A percentile compares a stretch with the other conserved stretches of the same genome.
phyloP scores from a whole-genome alignment of 2,113 vertebrate species.

The Herpailurus yagouaroundi region DNA sequence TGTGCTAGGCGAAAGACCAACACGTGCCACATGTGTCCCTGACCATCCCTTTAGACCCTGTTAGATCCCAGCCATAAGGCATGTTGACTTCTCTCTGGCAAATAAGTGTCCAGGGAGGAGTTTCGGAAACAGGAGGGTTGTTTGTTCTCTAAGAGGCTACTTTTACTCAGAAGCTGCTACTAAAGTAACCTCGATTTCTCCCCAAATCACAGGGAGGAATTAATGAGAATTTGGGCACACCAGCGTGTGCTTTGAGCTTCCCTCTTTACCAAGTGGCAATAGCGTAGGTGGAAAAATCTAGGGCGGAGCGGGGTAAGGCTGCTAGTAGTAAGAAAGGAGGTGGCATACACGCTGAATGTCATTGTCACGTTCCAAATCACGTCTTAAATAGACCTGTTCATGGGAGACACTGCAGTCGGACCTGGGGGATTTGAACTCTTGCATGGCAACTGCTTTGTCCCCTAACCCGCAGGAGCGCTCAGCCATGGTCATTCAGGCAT shows the following conservation, averaged over 20 bases:
- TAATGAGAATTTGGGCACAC: neutral
- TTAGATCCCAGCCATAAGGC: neutral
- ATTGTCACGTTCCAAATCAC: neutral
- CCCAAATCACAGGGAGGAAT: neutral
- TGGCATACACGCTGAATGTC: neutral
- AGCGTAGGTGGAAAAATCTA: neutral
- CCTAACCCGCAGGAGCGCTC: neutral
- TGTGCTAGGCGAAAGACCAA: too few species aligned
- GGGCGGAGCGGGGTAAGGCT: neutral
- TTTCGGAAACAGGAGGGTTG: neutral
- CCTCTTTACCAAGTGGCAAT: neutral
- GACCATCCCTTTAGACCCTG: neutral
- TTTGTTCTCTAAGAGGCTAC: neutral
- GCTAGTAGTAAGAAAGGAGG: neutral
- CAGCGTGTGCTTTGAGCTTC: neutral
- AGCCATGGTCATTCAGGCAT: neutral
- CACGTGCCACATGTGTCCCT: rapidly evolving
- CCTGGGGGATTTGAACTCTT: neutral
- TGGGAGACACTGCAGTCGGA: neutral
- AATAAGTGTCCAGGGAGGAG: neutral
- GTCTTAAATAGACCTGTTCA: neutral
- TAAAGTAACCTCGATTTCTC: neutral
- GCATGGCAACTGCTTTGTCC: neutral
- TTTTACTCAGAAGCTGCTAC: neutral
- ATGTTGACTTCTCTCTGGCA: neutral